Base-by-base conservation (phyloP, 2,888 invertebrate genomes). In the Aphidius colemani region DNA sequence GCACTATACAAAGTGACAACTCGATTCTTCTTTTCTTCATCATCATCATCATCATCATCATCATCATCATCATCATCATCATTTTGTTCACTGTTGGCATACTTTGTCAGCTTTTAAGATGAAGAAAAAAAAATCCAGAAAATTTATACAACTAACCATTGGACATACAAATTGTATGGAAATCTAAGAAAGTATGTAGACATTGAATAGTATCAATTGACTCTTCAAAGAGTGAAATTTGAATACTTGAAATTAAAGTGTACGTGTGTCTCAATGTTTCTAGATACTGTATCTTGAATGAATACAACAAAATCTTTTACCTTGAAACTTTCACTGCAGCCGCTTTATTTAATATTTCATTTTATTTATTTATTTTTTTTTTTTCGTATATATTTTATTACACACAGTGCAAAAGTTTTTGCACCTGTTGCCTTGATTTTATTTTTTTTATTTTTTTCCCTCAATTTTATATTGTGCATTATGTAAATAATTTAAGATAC, bases 251-350 rank as follows among this genome's bases (percentile, higher is more conserved):
- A 49, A n/a, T n/a, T 49, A n/a, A 49, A 49, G n/a, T 49, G 5
- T 30, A 30, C 5, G 30, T 30, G 13, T 50, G 18, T 50, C 50
- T 50, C 11, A 18, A 6, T 50, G 13, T 50, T 50, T 11, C 18
- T 43, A 43, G 44, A 55, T 55, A 10, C 13, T 18, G 13, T 18
- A 13, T 43, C 18, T 44, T 55, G 55, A 7, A n/a, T 58, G 58
- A 58, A 58, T 58, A 58, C n/a, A 40, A 10, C 11, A 56, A 44
- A 53, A 60, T 30, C 58, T 65, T 69, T 74, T 75, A 74, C 73
- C 74, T 76, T 76, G 75, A 70, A 72, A 73, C 77, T 77, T 75
- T 74, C 76, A 75, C 74, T 73, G 69, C 70, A 72, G 72, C 3
- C n/a, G 39, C 18, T 11, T 18, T 6, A 8, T 11, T 39, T 41